A percentile compares a stretch with the other conserved stretches of the same genome.
These are phyloP conservation scores for Agrilus mali DNA, from an alignment of 2,888 invertebrate genomes.

Conservation along the genomic window DNA sequence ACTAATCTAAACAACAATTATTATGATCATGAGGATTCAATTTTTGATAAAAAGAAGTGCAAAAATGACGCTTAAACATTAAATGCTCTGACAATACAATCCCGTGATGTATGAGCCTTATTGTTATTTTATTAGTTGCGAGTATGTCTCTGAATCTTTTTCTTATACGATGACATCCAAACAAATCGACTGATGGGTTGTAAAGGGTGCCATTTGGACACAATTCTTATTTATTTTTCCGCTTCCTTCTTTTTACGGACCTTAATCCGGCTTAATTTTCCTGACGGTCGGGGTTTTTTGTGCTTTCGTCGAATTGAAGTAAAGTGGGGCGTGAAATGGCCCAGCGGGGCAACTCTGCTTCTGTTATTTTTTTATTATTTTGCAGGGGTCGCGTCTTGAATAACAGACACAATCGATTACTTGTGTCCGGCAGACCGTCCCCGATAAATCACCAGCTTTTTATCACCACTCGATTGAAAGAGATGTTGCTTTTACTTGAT, in stretches of 20 bases:
- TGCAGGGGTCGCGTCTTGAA: slow-evolving; percentile 9
- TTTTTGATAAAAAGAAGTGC: too few species aligned
- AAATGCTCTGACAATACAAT: too few species aligned
- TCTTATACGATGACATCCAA: too few species aligned
- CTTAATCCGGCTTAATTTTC: slow-evolving; percentile 33
- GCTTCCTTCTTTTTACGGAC: slow-evolving; percentile 28
- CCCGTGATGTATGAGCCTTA: too few species aligned
- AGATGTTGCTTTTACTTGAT: too few species aligned
- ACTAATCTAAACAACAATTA: too few species aligned
- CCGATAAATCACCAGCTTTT: too few species aligned
- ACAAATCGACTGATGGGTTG: not conserved
- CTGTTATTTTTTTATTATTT: slow-evolving; percentile 12
- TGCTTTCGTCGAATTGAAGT: slow-evolving; percentile 11
- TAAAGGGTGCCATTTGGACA: slow-evolving; percentile 12
- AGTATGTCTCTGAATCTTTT: too few species aligned
- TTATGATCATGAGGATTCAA: too few species aligned
- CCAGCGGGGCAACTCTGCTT: slow-evolving; percentile 11
- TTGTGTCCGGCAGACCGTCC: slow-evolving; percentile 6
- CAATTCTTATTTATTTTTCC: slow-evolving; percentile 35
- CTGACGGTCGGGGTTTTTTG: slow-evolving; percentile 19
- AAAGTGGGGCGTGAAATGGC: slow-evolving; percentile 14
- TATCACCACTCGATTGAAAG: too few species aligned
- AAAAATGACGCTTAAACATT: too few species aligned
- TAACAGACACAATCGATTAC: slow-evolving; percentile 12
- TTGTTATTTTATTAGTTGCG: too few species aligned